These are phyloP conservation scores for Xerus inauris DNA, from an alignment of 2,113 vertebrate species.

Conservation along the genomic window DNA sequence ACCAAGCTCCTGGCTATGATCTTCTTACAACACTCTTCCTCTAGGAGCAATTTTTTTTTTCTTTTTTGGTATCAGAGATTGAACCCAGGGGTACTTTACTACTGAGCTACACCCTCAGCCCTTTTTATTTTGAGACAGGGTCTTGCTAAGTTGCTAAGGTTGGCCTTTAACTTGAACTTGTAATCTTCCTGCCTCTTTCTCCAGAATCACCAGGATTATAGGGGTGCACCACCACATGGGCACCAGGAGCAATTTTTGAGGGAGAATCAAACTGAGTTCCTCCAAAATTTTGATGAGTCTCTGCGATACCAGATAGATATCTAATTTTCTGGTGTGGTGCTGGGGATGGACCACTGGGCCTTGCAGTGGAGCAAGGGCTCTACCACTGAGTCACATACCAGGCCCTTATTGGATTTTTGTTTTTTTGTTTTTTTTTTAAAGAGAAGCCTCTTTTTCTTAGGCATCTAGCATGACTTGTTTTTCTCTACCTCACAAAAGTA, in stretches of 20 bases:
- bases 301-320: not conserved
- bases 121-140: no score
- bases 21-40: not conserved
- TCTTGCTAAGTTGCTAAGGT: no score
- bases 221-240: not conserved
- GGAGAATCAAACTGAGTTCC: not conserved
- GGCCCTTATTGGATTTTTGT: no score
- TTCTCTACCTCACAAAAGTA: not conserved
- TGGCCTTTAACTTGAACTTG: no score
- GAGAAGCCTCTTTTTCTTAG: not conserved
- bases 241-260: not conserved
- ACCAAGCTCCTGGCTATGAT: not conserved
- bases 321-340: not conserved
- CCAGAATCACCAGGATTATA: no score
- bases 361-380: not conserved
- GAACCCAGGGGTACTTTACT: no score
- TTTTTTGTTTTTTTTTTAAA: not conserved
- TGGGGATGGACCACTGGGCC: not conserved
- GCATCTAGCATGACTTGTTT: not conserved
- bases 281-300: not conserved
- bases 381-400: not conserved
- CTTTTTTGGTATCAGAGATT: no score
- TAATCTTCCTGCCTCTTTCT: no score
- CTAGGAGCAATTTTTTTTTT: not conserved
- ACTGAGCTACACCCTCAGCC: no score